These are phyloP conservation scores for Sisor rabdophorus DNA, from an alignment of 2,113 vertebrate genomes.

Conservation along the genomic window DNA sequence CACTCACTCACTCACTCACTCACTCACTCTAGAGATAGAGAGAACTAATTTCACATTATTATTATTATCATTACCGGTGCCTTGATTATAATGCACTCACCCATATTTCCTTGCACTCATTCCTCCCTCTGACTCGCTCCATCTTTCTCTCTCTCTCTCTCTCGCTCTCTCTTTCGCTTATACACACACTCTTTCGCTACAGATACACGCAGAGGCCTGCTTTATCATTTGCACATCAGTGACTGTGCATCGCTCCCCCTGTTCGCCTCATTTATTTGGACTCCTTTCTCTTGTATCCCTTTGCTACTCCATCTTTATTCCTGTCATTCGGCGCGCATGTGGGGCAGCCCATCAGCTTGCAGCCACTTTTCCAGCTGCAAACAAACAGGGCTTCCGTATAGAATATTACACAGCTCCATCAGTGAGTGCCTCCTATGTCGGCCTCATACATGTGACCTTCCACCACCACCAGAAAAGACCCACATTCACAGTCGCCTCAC, in stretches of 20 bases:
- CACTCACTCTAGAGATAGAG: constrained; percentile 88
- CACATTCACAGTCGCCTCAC: constrained; percentile 34
- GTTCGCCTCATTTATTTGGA: constrained; percentile 76
- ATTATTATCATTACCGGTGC: constrained; percentile 77
- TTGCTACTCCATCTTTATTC: constrained; percentile 63
- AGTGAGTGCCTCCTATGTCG: constrained; percentile 24
- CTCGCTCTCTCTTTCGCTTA: constrained; percentile 45
- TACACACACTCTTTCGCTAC: constrained; percentile 57
- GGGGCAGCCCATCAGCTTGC: constrained; percentile 39
- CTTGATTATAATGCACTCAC: constrained; percentile 81
- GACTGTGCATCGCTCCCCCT: constrained; percentile 71
- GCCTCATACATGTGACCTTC: constrained; percentile 33
- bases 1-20: constrained; percentile 78
- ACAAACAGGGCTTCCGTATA: constrained; percentile 46
- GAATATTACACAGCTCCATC: constrained; percentile 48
- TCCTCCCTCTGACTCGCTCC: constrained; percentile 62
- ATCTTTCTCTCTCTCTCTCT: constrained; percentile 43
- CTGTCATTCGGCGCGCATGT: constrained; percentile 42
- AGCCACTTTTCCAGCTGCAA: constrained; percentile 24
- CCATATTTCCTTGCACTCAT: constrained; percentile 44
- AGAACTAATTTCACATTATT: constrained; percentile 97
- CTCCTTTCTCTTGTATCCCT: constrained; percentile 52
- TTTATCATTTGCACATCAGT: constrained; percentile 95
- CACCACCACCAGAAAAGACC: constrained; percentile 28
- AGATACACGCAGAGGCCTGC: constrained; percentile 75